Percentiles rank a stretch among this genome's conserved stretches.
Conservation (phyloP, 2,888 invertebrate species). For the Andricus curvator region DNA sequence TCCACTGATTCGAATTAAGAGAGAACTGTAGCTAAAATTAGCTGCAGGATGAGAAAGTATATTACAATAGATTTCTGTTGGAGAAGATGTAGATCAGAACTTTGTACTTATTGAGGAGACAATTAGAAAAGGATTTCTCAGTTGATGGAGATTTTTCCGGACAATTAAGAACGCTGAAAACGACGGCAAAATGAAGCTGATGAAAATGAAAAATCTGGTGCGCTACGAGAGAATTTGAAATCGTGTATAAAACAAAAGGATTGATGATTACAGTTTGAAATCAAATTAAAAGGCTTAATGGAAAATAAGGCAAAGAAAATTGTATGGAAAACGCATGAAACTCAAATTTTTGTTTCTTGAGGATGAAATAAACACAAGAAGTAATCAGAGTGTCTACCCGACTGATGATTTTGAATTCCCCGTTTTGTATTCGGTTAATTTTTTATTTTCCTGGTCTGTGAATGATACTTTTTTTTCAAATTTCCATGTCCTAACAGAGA, state of each 20-base stretch:
- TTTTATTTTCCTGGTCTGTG: too few relatives aligned
- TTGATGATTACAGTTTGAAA: neutral
- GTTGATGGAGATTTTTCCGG: neutral
- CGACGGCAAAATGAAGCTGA: neutral
- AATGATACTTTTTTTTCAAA: too few relatives aligned
- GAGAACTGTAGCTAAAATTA: constrained; percentile 43
- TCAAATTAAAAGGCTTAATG: neutral
- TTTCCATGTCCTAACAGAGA: too few relatives aligned
- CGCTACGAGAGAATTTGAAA: neutral
- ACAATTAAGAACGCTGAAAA: neutral
- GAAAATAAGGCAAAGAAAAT: neutral
- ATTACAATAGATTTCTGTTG: neutral
- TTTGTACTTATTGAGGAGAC: neutral
- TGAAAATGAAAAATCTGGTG: neutral
- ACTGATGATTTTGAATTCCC: too few relatives aligned
- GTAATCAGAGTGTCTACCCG: neutral
- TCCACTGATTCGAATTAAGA: too few relatives aligned
- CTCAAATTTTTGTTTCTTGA: neutral
- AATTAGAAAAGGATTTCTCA: neutral
- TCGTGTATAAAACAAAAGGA: neutral
- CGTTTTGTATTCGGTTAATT: too few relatives aligned
- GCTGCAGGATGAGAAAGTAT: constrained; percentile 50
- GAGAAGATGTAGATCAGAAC: neutral
- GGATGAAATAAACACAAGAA: neutral
- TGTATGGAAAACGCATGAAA: neutral